Evolutionary conservation across 2,113 vertebrate species (phyloP).

Genomic region (Microtus richardsoni): DNA sequence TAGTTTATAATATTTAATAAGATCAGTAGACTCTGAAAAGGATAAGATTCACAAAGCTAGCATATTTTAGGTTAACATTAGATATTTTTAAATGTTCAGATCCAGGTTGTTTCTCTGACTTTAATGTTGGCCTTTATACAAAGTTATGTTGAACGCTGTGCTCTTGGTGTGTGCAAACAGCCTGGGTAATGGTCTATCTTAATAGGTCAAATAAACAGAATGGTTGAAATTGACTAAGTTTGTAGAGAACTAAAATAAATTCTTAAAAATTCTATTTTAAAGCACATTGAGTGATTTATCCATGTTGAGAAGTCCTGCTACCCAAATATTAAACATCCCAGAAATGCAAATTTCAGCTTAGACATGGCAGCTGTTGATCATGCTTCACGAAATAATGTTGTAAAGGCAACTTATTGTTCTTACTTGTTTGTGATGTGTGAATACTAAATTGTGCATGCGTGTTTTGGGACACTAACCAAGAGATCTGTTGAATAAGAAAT

Average conservation of each 20-base stretch:
- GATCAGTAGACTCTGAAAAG: not conserved
- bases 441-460: not conserved
- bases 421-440: not conserved
- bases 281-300: not conserved
- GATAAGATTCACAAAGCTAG: not conserved
- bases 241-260: not conserved
- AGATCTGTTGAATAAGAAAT: not conserved
- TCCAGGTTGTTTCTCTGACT: not conserved
- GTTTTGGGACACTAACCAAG: not conserved
- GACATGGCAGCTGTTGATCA: not conserved
- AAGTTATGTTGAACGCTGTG: not conserved
- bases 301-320: not conserved
- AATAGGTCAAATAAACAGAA: not conserved
- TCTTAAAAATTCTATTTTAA: not conserved
- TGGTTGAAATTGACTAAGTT: not conserved
- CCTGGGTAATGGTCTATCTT: not conserved
- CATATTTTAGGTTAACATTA: not conserved
- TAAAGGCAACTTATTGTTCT: not conserved
- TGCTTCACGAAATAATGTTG: not conserved
- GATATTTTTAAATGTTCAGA: not conserved
- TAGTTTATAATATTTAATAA: not conserved
- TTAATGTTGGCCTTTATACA: not conserved
- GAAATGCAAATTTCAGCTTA: not conserved
- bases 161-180: not conserved
- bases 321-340: slow-evolving; percentile 24